Percentiles rank a stretch among this genome's conserved stretches.
These are phyloP conservation scores for Encarsia formosa DNA, from an alignment of 2,888 invertebrate genomes.

Conservation along the genomic window DNA sequence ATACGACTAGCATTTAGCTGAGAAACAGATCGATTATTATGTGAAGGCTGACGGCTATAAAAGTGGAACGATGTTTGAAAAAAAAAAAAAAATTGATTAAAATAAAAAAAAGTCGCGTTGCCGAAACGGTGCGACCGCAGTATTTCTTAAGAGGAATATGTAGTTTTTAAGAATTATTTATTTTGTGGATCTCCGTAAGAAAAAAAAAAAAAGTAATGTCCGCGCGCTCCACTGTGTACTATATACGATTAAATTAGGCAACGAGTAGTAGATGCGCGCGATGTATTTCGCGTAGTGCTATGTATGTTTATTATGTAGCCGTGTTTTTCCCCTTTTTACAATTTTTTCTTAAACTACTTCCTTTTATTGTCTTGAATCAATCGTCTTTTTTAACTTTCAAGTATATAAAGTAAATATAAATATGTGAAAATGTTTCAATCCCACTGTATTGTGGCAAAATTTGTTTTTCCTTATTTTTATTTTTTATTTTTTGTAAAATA, in stretches of 20 bases:
- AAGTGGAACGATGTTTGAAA: no score
- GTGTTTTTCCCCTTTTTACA: conserved; percentile 24
- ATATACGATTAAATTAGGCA: conserved; percentile 36
- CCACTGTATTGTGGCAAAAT: conserved; percentile 14
- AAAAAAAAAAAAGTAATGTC: conserved; percentile 27
- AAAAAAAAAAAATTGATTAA: conserved; percentile 29
- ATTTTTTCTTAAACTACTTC: conserved; percentile 28
- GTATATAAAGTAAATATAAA: conserved; percentile 13
- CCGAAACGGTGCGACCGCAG: conserved; percentile 35
- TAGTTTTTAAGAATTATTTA: conserved; percentile 51
- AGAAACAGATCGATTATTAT: conserved; percentile 33
- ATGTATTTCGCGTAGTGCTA: conserved; percentile 27
- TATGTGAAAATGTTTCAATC: conserved; percentile 22
- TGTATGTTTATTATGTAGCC: conserved; percentile 31
- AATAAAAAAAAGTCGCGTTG: conserved; percentile 26
- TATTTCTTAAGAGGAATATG: conserved; percentile 49
- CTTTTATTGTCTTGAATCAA: conserved; percentile 36
- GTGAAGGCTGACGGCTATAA: no score
- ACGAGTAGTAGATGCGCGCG: conserved; percentile 23
- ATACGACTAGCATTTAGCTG: conserved; percentile 51
- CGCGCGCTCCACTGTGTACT: conserved; percentile 46
- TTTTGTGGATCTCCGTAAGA: conserved; percentile 48
- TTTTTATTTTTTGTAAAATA: conserved; percentile 47
- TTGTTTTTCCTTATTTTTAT: conserved; percentile 10
- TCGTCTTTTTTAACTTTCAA: conserved; percentile 35